Percentiles rank a stretch among this genome's conserved stretches.
Evolutionary conservation across 2,113 vertebrate genomes (phyloP).

Genomic region (Pristiophorus japonicus): DNA sequence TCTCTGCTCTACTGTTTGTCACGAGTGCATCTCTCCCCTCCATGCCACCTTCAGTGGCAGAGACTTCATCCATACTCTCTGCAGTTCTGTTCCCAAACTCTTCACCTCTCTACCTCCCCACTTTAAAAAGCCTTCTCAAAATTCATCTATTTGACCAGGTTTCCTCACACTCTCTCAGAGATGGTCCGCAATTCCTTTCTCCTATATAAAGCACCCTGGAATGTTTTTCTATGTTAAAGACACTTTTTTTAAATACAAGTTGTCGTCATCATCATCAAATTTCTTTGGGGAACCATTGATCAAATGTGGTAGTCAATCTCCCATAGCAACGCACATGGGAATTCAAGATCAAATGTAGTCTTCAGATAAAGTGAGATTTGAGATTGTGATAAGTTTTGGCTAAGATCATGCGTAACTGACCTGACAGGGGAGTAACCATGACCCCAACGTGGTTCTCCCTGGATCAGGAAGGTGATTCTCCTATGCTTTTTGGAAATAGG

Average conservation of each 20-base stretch:
- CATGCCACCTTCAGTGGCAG: not conserved
- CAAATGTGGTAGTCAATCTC: too few species aligned
- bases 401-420: too few species aligned
- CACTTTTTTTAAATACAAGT: not conserved
- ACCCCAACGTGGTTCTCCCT: too few species aligned
- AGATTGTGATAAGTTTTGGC: not conserved
- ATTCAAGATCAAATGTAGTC: not conserved
- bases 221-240: not conserved
- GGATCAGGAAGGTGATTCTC: too few species aligned
- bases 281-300: not conserved
- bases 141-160: not conserved
- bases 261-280: not conserved
- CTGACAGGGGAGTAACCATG: too few species aligned
- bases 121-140: not conserved
- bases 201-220: not conserved
- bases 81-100: not conserved
- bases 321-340: not conserved
- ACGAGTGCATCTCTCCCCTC: not conserved
- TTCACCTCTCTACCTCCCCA: not conserved
- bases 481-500: too few species aligned
- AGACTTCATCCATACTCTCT: not conserved
- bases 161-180: not conserved
- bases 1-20: not conserved
- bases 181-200: not conserved
- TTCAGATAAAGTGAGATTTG: not conserved